A percentile compares a stretch with the other conserved stretches of the same genome.
These are phyloP conservation scores for Phalacrocorax brasilianus DNA, from an alignment of 2,113 vertebrate genomes.

Conservation along the genomic window DNA sequence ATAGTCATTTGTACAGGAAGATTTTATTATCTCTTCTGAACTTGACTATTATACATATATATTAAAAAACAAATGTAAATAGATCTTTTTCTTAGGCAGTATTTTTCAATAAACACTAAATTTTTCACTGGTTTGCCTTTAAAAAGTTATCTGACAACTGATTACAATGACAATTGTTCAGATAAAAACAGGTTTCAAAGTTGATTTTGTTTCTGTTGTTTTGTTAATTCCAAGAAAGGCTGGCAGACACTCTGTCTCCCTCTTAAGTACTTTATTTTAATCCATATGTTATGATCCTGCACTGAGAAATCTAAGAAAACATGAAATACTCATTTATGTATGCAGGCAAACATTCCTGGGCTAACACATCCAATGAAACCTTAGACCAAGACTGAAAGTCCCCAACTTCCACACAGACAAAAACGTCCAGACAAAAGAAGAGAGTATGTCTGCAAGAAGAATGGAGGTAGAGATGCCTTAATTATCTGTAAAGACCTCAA, in stretches of 20 bases:
- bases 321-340: not conserved
- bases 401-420: not conserved
- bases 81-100: not conserved
- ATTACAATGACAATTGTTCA: not conserved
- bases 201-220: not conserved
- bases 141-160: not conserved
- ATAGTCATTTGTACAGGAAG: not conserved
- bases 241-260: not conserved
- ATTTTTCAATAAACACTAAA: not conserved
- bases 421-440: not conserved
- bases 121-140: not conserved
- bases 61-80: not conserved
- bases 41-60: not conserved
- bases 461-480: not conserved
- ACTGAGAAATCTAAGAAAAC: not conserved
- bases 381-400: not conserved
- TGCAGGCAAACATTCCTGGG: not conserved
- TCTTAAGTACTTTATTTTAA: not conserved
- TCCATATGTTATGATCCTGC: accelerated
- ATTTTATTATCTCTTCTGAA: not conserved
- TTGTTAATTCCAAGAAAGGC: not conserved
- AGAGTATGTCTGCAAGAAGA: not conserved
- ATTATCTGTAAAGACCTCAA: not conserved
- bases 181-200: not conserved
- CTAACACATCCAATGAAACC: not conserved